Percentiles rank a stretch among this genome's conserved stretches.
phyloP scores from a whole-genome alignment of 2,113 vertebrate species.

The Manacus vitellinus region DNA sequence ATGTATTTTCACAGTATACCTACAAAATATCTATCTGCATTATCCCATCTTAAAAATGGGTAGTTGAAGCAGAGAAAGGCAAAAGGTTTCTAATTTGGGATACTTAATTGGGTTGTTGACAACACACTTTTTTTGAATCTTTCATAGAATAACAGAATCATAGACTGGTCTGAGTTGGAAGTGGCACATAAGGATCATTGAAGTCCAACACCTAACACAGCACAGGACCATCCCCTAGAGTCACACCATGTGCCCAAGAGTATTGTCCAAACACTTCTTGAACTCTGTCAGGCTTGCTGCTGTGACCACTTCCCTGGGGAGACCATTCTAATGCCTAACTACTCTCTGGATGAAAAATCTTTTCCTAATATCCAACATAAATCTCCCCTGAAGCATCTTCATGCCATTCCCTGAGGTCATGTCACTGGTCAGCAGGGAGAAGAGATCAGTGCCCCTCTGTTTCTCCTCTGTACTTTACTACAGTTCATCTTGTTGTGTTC shows the following conservation, averaged over 20 bases:
- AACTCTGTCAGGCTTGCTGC: background rate
- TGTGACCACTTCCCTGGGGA: background rate
- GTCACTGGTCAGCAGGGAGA: no score
- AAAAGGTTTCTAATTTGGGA: background rate
- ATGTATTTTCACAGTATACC: background rate
- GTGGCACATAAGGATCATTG: background rate
- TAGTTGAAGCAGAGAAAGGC: background rate
- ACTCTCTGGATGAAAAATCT: background rate
- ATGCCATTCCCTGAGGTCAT: background rate
- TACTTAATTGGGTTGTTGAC: background rate
- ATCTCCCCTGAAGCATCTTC: background rate
- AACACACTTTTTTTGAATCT: background rate
- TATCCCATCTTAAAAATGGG: background rate
- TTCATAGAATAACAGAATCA: background rate
- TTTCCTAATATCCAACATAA: background rate
- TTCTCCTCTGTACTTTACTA: background rate
- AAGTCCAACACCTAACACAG: background rate
- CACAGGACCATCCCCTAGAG: background rate
- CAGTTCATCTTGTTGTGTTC: background rate
- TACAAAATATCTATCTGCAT: background rate
- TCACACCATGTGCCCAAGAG: background rate
- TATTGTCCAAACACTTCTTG: accelerated
- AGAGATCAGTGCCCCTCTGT: accelerated
- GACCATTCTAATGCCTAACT: accelerated
- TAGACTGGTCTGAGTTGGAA: background rate